Conservation (phyloP, 2,797 vertebrate genomes). For the Channallabes apus region DNA sequence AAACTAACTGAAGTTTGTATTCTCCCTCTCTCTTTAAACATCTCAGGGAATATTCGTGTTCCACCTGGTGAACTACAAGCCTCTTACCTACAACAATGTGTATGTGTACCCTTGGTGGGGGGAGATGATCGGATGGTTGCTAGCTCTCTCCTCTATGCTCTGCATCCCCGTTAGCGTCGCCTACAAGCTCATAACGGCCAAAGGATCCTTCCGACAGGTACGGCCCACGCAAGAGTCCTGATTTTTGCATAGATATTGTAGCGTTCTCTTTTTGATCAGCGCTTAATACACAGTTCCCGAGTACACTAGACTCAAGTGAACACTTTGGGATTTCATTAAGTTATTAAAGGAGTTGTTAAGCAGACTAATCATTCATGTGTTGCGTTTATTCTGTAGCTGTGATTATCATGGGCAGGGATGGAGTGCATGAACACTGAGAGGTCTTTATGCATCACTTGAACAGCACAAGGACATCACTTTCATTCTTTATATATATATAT, state of each 20-base stretch:
- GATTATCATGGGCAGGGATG: background rate
- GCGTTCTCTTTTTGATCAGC: background rate
- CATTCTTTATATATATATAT: no score
- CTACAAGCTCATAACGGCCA: constrained; percentile 82
- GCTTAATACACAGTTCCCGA: no score
- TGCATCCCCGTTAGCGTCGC: constrained; percentile 85
- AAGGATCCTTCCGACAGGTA: constrained; percentile 85
- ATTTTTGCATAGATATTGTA: background rate
- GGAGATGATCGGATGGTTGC: constrained; percentile 86
- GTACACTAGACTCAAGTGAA: background rate
- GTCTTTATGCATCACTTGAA: background rate
- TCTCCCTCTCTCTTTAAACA: constrained; percentile 8
- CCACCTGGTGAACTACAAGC: constrained; percentile 89
- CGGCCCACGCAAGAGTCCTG: constrained; percentile 30
- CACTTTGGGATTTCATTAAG: background rate
- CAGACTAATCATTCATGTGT: background rate
- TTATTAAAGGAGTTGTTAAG: background rate
- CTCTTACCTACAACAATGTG: constrained; percentile 87
- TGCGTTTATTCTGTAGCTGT: background rate
- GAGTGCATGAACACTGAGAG: background rate
- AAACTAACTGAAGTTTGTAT: background rate
- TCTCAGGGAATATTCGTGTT: constrained; percentile 85
- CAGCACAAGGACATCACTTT: background rate
- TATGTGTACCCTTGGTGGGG: constrained; percentile 95
- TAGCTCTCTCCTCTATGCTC: constrained; percentile 90